Evolutionary conservation across 2,888 invertebrate genomes (phyloP).

Genomic region (Tethea ocularis): DNA sequence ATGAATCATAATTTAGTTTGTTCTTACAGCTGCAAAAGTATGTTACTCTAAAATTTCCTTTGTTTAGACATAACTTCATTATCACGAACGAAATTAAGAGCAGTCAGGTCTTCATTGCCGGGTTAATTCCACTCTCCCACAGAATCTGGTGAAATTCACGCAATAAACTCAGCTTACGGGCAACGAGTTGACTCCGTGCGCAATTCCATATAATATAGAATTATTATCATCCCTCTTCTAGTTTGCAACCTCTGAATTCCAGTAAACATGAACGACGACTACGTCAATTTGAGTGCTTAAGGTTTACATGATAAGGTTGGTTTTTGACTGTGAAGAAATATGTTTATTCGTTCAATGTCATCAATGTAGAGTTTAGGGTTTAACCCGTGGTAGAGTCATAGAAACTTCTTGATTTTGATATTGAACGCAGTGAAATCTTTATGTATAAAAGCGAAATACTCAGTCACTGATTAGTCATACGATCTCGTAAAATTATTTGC

Average conservation of each 20-base stretch:
- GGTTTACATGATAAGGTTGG: background rate
- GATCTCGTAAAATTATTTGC: too few relatives aligned
- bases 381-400: too few relatives aligned
- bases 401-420: background rate
- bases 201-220: conserved; percentile 50
- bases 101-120: conserved; percentile 10
- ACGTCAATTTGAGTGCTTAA: background rate
- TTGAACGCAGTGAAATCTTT: background rate
- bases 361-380: background rate
- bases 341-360: background rate
- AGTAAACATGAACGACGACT: background rate
- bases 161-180: conserved; percentile 37
- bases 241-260: conserved; percentile 4
- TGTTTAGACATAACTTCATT: conserved; percentile 5
- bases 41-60: background rate
- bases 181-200: conserved; percentile 24
- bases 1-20: background rate
- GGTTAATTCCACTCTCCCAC: conserved; percentile 22
- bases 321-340: background rate
- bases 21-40: background rate
- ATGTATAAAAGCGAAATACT: too few relatives aligned
- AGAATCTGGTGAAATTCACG: conserved; percentile 30
- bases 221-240: conserved; percentile 40
- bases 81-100: conserved; percentile 6
- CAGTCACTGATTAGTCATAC: too few relatives aligned